Evolutionary conservation across 2,113 vertebrate genomes (phyloP).

Genomic region (Heloderma charlesbogerti): DNA sequence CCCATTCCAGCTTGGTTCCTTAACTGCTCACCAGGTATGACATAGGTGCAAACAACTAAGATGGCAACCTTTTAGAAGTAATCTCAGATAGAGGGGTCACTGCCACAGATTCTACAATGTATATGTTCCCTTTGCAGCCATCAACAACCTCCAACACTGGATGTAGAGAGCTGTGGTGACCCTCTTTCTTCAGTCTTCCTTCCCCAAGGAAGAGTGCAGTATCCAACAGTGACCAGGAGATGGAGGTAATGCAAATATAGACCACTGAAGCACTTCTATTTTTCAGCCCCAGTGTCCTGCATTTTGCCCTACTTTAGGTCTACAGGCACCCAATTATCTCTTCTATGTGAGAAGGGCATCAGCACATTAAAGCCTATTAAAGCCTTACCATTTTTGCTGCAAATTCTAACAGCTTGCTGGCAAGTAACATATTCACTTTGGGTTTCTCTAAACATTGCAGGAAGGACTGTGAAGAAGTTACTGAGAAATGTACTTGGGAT

Average conservation of each 20-base stretch:
- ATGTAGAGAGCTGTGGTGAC: background rate
- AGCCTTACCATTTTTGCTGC: background rate
- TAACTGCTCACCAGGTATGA: background rate
- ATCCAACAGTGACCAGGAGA: background rate
- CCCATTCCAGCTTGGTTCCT: background rate
- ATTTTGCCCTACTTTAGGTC: background rate
- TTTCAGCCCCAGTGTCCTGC: background rate
- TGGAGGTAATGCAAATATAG: background rate
- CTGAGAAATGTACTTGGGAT: constrained; percentile 19
- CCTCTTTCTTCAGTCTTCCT: background rate
- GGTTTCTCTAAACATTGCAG: background rate
- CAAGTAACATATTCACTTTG: background rate
- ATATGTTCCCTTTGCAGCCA: background rate
- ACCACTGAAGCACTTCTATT: background rate
- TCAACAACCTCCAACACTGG: background rate
- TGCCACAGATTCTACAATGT: background rate
- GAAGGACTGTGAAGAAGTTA: background rate
- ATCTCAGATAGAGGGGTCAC: background rate
- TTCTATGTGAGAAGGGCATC: background rate
- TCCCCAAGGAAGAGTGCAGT: background rate
- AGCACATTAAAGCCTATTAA: background rate
- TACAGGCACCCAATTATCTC: background rate
- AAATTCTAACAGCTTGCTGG: constrained; percentile 24
- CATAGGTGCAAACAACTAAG: background rate
- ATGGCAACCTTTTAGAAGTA: background rate